phyloP scores from a whole-genome alignment of 2,888 invertebrate genomes.

The Xanthorhoe designata region DNA sequence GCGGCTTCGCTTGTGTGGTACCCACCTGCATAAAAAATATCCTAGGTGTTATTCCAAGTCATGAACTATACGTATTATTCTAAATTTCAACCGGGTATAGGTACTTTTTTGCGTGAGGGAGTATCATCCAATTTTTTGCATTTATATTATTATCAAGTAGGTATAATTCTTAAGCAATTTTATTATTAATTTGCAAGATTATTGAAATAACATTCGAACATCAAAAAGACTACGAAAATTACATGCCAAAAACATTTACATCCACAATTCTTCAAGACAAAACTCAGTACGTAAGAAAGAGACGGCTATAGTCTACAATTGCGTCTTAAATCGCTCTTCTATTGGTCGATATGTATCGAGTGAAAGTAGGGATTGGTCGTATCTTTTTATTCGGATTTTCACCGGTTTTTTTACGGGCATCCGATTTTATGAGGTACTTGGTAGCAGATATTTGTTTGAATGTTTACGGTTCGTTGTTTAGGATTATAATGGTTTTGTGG shows the following conservation, averaged over 20 bases:
- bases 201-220: not conserved
- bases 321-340: slow-evolving; percentile 53
- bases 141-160: too few species aligned
- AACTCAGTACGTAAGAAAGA: slow-evolving; percentile 36
- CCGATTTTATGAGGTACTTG: slow-evolving; percentile 71
- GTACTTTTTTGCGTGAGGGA: too few species aligned
- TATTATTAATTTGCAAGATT: too few species aligned
- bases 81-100: too few species aligned
- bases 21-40: too few species aligned
- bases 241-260: not conserved
- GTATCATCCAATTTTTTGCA: too few species aligned
- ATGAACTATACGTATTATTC: too few species aligned
- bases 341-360: slow-evolving; percentile 62
- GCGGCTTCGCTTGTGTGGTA: too few species aligned
- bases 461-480: slow-evolving; percentile 47
- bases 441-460: slow-evolving; percentile 54
- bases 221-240: slow-evolving; percentile 10
- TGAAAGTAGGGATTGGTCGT: slow-evolving; percentile 56
- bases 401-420: slow-evolving; percentile 57
- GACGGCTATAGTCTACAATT: slow-evolving; percentile 42
- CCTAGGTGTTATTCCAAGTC: too few species aligned
- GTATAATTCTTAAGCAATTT: too few species aligned
- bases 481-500: slow-evolving; percentile 36
- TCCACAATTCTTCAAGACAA: not conserved
- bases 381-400: slow-evolving; percentile 45